Percentiles rank a stretch among this genome's conserved stretches.
Conservation (phyloP, 2,888 invertebrate species). For the Orchesellides sinensis region DNA sequence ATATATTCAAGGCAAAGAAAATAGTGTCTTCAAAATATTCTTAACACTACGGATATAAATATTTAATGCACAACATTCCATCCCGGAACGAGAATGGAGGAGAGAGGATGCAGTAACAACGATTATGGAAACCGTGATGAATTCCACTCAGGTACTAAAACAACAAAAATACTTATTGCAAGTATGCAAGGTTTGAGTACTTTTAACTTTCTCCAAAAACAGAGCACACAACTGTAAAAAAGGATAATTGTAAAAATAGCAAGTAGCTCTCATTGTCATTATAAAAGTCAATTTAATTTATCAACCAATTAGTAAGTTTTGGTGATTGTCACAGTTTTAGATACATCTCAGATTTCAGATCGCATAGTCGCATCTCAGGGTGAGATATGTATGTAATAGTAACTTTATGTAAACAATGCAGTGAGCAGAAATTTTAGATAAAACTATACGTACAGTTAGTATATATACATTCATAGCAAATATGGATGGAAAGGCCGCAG, state of each 20-base stretch:
- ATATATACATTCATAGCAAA: too few species aligned
- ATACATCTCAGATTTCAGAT: too few species aligned
- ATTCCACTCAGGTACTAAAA: slow-evolving; percentile 31
- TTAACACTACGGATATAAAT: not conserved
- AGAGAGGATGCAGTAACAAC: slow-evolving; percentile 29
- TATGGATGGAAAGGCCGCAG: too few species aligned
- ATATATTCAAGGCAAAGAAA: too few species aligned
- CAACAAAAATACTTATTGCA: not conserved
- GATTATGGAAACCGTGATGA: slow-evolving; percentile 43
- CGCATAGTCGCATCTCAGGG: too few species aligned
- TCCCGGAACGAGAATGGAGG: slow-evolving; percentile 23
- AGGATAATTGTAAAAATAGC: not conserved
- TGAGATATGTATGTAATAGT: too few species aligned
- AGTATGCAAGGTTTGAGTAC: not conserved
- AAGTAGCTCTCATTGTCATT: not conserved
- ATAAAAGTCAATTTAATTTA: not conserved
- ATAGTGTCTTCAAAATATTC: not conserved
- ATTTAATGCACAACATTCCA: slow-evolving; percentile 23
- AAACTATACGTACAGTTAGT: too few species aligned
- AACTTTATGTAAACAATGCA: too few species aligned
- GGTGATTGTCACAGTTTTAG: too few species aligned
- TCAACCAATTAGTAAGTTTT: not conserved
- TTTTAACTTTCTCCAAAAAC: too few species aligned
- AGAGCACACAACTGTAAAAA: too few species aligned
- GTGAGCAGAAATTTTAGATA: too few species aligned